These are phyloP conservation scores for Helicorthomorpha holstii DNA, from an alignment of 1,140 invertebrate species.

Conservation along the genomic window DNA sequence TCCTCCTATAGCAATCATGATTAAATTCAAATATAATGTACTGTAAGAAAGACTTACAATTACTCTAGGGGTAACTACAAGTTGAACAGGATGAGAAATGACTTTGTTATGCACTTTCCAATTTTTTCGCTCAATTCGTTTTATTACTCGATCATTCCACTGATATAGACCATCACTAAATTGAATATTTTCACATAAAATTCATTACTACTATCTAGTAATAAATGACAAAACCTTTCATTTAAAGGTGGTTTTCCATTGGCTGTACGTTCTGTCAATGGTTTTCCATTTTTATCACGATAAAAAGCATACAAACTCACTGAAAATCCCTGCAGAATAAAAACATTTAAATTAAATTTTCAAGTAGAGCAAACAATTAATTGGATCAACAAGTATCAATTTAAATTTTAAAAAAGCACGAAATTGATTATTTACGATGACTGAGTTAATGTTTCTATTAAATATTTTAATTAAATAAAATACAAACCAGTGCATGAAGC, in stretches of 20 bases:
- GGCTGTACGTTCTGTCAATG: slow-evolving; percentile 59
- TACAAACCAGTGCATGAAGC: slow-evolving; percentile 62
- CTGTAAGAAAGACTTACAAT: slow-evolving; percentile 26
- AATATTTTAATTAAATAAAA: neutral
- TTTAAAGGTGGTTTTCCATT: slow-evolving; percentile 77
- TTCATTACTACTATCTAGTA: neutral
- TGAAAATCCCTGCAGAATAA: slow-evolving; percentile 54
- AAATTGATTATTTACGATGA: no score
- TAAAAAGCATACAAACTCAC: slow-evolving; percentile 90
- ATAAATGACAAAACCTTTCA: slow-evolving; percentile 47
- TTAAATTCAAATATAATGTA: neutral
- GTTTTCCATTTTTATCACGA: slow-evolving; percentile 64
- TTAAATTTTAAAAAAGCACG: neutral
- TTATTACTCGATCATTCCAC: slow-evolving; percentile 82
- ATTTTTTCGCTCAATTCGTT: slow-evolving; percentile 49
- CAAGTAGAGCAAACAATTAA: neutral
- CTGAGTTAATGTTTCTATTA: no score
- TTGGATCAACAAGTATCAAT: neutral
- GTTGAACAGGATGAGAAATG: slow-evolving; percentile 54
- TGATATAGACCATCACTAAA: slow-evolving; percentile 19
- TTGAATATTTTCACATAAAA: neutral
- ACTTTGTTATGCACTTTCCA: slow-evolving; percentile 71
- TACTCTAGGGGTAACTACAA: slow-evolving; percentile 85
- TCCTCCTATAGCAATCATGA: slow-evolving; percentile 13
- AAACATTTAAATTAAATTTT: no score